Evolutionary conservation across 2,888 invertebrate genomes (phyloP).

Genomic region (Erpobdella octoculata): DNA sequence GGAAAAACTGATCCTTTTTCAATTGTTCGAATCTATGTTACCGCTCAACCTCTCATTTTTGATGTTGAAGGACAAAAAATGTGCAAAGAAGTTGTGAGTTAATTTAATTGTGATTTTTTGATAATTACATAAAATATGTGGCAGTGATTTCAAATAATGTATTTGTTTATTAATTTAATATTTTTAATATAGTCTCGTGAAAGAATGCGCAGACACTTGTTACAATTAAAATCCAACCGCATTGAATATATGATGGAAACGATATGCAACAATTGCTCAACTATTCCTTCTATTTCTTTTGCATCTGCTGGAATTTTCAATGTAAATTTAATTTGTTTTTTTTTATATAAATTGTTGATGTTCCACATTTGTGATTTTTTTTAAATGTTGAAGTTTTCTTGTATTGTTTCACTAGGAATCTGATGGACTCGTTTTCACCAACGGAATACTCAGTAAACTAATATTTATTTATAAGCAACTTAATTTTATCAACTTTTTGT

Average conservation of each 20-base stretch:
- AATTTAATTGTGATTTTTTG: background rate
- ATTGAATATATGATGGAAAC: background rate
- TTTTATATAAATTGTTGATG: background rate
- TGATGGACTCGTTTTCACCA: background rate
- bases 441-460: background rate
- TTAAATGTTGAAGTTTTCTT: background rate
- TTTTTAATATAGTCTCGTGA: background rate
- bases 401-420: background rate
- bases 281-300: background rate
- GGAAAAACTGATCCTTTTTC: background rate
- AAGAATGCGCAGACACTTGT: background rate
- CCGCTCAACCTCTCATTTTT: background rate
- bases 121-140: too few species aligned
- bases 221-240: background rate
- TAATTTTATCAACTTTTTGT: too few species aligned
- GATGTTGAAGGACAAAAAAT: background rate
- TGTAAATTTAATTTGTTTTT: background rate
- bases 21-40: background rate
- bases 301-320: background rate
- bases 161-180: too few species aligned
- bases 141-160: too few species aligned
- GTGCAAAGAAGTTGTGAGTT: background rate
- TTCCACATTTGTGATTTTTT: too few species aligned
- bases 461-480: too few species aligned
- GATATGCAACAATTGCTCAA: background rate